phyloP scores from a whole-genome alignment of 2,113 vertebrate genomes.

The Lutjanus erythropterus region DNA sequence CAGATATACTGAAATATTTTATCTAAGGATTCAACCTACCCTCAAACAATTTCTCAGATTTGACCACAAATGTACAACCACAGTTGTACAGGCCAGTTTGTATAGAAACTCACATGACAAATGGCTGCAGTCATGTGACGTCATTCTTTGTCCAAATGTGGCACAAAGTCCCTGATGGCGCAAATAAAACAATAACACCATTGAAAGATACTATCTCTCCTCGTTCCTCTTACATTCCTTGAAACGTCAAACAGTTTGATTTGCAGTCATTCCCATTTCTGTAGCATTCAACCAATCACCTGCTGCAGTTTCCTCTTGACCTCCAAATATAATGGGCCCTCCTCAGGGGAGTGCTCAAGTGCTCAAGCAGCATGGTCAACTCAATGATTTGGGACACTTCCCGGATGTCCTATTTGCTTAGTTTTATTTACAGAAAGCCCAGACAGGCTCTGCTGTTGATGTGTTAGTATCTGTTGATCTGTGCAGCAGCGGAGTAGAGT shows the following conservation, averaged over 20 bases:
- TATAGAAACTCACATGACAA: not conserved
- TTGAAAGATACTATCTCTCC: conserved; percentile 45
- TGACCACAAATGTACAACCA: not conserved
- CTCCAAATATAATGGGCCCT: conserved; percentile 25
- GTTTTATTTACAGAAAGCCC: conserved; percentile 16
- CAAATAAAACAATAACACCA: conserved; percentile 37
- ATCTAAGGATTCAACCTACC: not conserved
- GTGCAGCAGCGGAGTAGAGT: not conserved
- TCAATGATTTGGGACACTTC: conserved; percentile 27
- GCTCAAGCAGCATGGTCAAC: not conserved
- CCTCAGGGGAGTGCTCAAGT: not conserved
- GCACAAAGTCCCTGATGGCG: conserved; percentile 2
- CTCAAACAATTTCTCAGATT: not conserved
- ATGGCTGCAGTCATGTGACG: not conserved
- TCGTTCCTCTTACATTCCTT: conserved; percentile 15
- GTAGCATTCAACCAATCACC: conserved; percentile 32
- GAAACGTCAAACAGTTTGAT: conserved; percentile 26
- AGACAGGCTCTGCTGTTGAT: not conserved
- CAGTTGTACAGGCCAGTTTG: not conserved
- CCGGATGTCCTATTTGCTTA: conserved; percentile 32
- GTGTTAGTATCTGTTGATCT: conserved; percentile 3
- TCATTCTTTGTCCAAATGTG: conserved; percentile 9
- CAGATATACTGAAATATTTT: not conserved
- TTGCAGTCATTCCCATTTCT: conserved; percentile 26
- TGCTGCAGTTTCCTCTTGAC: conserved; percentile 54